These are phyloP conservation scores for Phlogophora meticulosa DNA, from an alignment of 2,888 invertebrate genomes.

Conservation along the genomic window DNA sequence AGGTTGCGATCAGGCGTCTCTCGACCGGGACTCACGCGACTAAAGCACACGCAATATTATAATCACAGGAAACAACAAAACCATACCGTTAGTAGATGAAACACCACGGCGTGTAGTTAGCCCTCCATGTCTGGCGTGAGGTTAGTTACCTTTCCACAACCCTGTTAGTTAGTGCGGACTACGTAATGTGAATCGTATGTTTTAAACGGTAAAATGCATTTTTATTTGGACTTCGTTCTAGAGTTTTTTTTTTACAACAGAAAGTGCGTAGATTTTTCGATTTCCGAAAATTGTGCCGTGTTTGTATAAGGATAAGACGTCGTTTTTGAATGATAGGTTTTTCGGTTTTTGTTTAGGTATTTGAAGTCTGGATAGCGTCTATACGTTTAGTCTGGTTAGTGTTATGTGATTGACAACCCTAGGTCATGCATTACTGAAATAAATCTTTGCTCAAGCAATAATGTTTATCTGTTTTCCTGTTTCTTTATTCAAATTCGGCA, in stretches of 20 bases:
- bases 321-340: conserved; percentile 19
- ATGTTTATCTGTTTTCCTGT: not conserved
- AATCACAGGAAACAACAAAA: conserved; percentile 75
- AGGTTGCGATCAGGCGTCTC: conserved; percentile 96
- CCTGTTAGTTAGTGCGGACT: conserved; percentile 54
- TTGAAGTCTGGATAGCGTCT: conserved; percentile 20
- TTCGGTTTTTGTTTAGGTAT: conserved; percentile 28
- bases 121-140: conserved; percentile 50
- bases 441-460: conserved; percentile 25
- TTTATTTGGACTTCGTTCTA: too few species aligned
- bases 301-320: not conserved
- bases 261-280: not conserved
- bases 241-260: not conserved
- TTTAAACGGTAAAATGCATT: conserved; percentile 33
- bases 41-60: conserved; percentile 89
- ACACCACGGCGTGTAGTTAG: conserved; percentile 48
- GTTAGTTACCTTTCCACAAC: conserved; percentile 55
- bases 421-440: conserved; percentile 46
- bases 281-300: conserved; percentile 18
- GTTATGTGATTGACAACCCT: conserved; percentile 55
- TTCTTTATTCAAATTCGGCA: not conserved
- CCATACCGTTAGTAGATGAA: conserved; percentile 67
- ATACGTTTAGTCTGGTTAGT: conserved; percentile 50
- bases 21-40: conserved; percentile 96
- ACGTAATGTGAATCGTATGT: conserved; percentile 40